Conservation (phyloP, 2,113 vertebrate species). For the Eupsittula cactorum region DNA sequence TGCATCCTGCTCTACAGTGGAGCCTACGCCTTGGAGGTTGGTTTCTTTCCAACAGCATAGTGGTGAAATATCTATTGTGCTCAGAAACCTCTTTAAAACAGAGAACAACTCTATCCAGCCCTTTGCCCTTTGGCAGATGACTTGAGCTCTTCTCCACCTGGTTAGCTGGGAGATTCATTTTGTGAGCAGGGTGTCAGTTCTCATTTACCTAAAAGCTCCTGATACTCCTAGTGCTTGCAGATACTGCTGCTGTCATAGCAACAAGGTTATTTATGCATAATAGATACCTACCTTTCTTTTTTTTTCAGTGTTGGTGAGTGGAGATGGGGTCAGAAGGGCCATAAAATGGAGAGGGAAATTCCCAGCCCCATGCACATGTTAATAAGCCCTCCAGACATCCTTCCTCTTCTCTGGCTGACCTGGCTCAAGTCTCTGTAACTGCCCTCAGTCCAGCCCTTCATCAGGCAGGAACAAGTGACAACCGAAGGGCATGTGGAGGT, state of each 20-base stretch:
- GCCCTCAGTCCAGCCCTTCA: not conserved
- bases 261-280: conserved; percentile 61
- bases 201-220: conserved; percentile 43
- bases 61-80: not conserved
- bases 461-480: not conserved
- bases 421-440: not conserved
- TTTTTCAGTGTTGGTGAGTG: not conserved
- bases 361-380: fast-evolving
- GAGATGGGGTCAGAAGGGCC: not conserved
- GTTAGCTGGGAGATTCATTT: not conserved
- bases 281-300: not conserved
- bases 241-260: conserved; percentile 57
- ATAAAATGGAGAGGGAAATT: not conserved
- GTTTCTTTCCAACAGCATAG: not conserved
- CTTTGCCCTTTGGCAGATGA: conserved; percentile 6
- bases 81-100: not conserved
- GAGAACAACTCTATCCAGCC: not conserved
- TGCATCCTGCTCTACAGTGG: not conserved
- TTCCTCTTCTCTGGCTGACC: not conserved
- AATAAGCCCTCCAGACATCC: not conserved
- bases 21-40: not conserved
- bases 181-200: conserved; percentile 16
- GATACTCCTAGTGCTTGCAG: conserved; percentile 14
- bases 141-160: conserved; percentile 21
- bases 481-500: not conserved